These are phyloP conservation scores for Marmota flaviventris DNA, from an alignment of 2,113 vertebrate genomes.

Conservation along the genomic window DNA sequence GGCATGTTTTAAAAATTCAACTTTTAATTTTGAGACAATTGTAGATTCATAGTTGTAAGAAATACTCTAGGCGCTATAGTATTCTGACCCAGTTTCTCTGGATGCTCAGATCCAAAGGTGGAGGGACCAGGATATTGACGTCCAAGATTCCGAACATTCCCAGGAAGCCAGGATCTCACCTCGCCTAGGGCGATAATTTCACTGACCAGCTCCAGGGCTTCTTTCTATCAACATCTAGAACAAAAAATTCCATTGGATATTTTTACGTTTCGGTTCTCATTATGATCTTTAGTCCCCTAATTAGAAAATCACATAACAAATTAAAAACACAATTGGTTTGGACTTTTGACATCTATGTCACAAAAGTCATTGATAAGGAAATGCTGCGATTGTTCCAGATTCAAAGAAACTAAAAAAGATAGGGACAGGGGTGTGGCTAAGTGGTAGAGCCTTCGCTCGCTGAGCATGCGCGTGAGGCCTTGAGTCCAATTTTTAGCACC, in stretches of 20 bases:
- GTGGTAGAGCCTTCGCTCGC: background rate
- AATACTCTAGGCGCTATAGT: background rate
- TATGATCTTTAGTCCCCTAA: background rate
- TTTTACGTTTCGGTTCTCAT: background rate
- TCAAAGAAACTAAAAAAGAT: background rate
- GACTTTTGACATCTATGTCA: background rate
- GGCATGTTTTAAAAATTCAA: background rate
- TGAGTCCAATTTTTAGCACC: background rate
- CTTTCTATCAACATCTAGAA: background rate
- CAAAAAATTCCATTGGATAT: background rate
- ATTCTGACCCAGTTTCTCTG: background rate
- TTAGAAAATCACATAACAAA: conserved; percentile 32
- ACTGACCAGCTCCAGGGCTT: background rate
- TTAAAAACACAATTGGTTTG: background rate
- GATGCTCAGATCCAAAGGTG: background rate
- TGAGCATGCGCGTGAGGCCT: no score
- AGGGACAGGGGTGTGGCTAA: background rate
- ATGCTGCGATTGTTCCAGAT: background rate
- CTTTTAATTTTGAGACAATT: conserved; percentile 21
- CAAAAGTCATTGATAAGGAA: background rate
- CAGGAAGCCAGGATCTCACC: background rate
- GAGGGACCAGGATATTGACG: background rate
- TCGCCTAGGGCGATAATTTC: no score
- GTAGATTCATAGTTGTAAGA: background rate
- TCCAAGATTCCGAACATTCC: background rate